phyloP scores from a whole-genome alignment of 2,113 vertebrate species.

The Gopherus flavomarginatus region DNA sequence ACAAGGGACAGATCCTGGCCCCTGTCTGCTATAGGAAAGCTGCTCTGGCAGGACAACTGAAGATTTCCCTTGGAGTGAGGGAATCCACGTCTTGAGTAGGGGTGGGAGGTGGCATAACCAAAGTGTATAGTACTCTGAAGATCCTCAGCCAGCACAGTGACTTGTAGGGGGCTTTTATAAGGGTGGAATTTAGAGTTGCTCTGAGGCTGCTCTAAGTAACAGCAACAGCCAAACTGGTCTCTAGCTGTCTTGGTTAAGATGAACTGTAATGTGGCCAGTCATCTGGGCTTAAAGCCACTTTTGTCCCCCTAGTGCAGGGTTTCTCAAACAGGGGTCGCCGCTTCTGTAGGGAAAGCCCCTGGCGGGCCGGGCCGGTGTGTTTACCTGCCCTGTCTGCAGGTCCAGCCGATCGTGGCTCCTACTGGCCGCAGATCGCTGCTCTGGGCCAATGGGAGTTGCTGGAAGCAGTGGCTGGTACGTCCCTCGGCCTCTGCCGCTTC shows the following conservation, averaged over 20 bases:
- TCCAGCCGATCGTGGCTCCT: no score
- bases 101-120: no score
- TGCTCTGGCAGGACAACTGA: background rate
- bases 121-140: fast-evolving
- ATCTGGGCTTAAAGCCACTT: background rate
- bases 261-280: background rate
- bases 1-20: background rate
- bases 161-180: fast-evolving
- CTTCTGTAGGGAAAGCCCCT: no score
- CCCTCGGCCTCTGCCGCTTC: no score
- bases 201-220: background rate
- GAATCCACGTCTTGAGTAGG: background rate
- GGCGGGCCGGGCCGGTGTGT: no score
- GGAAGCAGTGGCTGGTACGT: no score
- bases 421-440: no score
- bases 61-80: background rate
- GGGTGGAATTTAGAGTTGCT: fast-evolving
- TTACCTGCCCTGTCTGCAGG: no score
- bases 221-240: fast-evolving
- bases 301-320: background rate
- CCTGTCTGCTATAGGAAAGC: background rate
- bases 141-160: fast-evolving
- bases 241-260: background rate
- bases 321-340: no score
- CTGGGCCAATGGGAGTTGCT: no score